Conservation (phyloP, 2,113 vertebrate species). For the Solenodon paradoxus region DNA sequence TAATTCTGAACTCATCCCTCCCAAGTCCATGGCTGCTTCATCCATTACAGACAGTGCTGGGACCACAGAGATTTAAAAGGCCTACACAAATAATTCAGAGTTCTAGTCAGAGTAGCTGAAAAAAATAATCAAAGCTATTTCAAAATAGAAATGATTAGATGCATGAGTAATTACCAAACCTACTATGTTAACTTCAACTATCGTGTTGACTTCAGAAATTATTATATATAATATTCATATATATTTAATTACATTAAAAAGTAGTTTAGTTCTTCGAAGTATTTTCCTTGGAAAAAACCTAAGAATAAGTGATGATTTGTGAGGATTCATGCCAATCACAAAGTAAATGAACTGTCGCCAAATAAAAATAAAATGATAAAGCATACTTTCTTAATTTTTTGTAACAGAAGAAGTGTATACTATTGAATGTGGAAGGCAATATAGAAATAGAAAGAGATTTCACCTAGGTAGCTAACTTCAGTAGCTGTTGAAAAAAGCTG, state of each 20-base stretch:
- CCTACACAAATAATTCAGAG: background rate
- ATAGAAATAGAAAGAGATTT: background rate
- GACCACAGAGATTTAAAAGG: background rate
- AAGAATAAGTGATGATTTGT: background rate
- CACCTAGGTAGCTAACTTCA: background rate
- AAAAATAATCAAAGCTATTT: background rate
- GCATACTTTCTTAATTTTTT: background rate
- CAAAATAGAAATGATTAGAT: background rate
- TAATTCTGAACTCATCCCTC: background rate
- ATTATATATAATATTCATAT: background rate
- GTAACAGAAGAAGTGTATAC: background rate
- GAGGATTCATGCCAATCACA: background rate
- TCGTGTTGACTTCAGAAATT: background rate
- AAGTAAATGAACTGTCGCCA: background rate
- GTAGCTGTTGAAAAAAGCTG: background rate
- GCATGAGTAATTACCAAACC: background rate
- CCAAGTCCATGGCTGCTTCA: background rate
- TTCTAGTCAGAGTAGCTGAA: background rate
- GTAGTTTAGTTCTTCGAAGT: background rate
- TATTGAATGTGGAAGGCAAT: background rate
- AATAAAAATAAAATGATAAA: background rate
- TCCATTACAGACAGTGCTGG: fast-evolving
- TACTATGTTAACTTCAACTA: no score
- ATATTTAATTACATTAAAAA: background rate
- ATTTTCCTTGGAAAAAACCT: background rate